A percentile compares a stretch with the other conserved stretches of the same genome.
Conservation (phyloP, 2,797 vertebrate species). For the Semaprochilodus insignis region DNA sequence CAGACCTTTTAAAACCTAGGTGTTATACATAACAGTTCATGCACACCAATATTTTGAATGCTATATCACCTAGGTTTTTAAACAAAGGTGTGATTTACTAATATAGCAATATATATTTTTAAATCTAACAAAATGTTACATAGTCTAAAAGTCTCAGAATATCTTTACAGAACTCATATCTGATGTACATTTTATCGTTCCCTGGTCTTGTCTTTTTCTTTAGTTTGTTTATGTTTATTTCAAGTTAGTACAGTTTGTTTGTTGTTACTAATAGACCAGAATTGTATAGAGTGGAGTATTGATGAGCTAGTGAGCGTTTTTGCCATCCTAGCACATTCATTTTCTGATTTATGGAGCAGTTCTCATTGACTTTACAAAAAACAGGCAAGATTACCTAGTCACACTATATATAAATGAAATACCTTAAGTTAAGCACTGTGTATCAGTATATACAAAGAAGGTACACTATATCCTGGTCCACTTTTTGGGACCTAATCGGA, state of each 20-base stretch:
- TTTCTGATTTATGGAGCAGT: slow-evolving; percentile 40
- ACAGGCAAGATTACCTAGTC: slow-evolving; percentile 41
- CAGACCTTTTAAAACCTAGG: neutral
- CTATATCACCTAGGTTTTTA: neutral
- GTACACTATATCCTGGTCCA: slow-evolving; percentile 32
- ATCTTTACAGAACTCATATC: neutral
- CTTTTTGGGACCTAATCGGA: slow-evolving; percentile 34
- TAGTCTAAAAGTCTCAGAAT: neutral
- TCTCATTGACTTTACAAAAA: slow-evolving; percentile 11
- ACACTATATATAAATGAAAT: slow-evolving; percentile 6
- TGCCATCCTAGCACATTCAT: slow-evolving; percentile 16
- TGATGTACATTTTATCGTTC: slow-evolving; percentile 14
- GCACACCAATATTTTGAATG: neutral
- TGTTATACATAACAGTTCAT: slow-evolving; percentile 1
- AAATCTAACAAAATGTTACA: slow-evolving; percentile 20
- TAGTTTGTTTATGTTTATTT: slow-evolving; percentile 24
- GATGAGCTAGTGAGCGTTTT: slow-evolving; percentile 17
- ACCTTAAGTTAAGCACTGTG: slow-evolving; percentile 23
- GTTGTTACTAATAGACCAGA: slow-evolving; percentile 5
- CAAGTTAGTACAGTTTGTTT: slow-evolving; percentile 7
- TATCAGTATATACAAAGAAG: slow-evolving; percentile 30
- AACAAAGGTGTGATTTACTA: neutral
- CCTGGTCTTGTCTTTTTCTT: slow-evolving; percentile 41
- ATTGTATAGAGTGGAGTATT: slow-evolving; percentile 1
- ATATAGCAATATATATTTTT: slow-evolving; percentile 10